Evolutionary conservation across 2,113 vertebrate genomes (phyloP), one percentile per base, ranked within the genome.

Genomic region (Spea bombifrons): DNA sequence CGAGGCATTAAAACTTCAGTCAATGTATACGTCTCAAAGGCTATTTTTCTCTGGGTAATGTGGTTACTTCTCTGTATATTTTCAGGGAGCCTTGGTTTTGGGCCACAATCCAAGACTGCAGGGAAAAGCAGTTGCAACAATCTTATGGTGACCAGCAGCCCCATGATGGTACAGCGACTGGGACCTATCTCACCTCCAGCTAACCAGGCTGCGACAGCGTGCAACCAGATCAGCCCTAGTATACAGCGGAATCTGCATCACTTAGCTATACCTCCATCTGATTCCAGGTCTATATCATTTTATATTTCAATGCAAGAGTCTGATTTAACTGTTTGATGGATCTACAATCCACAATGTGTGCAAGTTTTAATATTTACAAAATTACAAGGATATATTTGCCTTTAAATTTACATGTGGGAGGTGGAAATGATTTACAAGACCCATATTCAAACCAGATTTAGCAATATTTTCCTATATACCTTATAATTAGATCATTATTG

Each of bases 211-310:
- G 87, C 87, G n/a, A 83, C 89, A 83, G 83, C 88, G 66, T 87
- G 90, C 79, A 88, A 74, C 83, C 88, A 88, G 71, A 88, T 85
- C 73, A 88, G 84, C 81, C 88, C 88, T 83, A 88, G 85, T 75
- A 90, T 92, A 64, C 87, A 85, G 84, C 87, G 71, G 69, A 90
- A 93, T 84, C 87, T 87, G 86, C 88, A 90, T 59, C 89, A 86
- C 78, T 86, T 89, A 84, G 88, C 87, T 50, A 84, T 89, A 85
- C 91, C 93, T 82, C 86, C 91, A 83, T 90, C 92, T 65, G 93
- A 97, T 83, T 88, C 90, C 90, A 97, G 96, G 96, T 99, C 83
- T 87, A 89, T 83, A 48, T 83, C 87, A 88, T 48, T 10, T 53
- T 10, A 63, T 50, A 64, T 5, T 47, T 5, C 16, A n/a, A n/a